Percentiles rank a stretch among this genome's conserved stretches.
Evolutionary conservation across 2,797 vertebrate species (phyloP).

Genomic region (Hippoglossus hippoglossus): DNA sequence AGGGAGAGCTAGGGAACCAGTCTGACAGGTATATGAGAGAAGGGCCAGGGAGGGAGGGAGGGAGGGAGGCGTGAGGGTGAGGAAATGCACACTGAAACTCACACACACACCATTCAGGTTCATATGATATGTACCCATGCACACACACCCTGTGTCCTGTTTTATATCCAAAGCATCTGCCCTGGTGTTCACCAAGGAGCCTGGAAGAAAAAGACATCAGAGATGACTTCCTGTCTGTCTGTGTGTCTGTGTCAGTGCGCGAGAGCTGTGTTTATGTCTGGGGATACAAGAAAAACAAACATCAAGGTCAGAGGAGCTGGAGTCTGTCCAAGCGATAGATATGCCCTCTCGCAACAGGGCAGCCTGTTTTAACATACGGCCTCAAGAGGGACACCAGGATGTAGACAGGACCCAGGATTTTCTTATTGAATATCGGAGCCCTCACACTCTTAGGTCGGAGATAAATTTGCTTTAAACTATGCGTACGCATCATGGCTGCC

Average conservation of each 20-base stretch:
- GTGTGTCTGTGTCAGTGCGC: constrained; percentile 16
- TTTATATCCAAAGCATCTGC: constrained; percentile 32
- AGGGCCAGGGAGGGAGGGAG: constrained; percentile 19
- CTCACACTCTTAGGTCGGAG: not conserved
- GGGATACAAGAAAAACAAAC: constrained; percentile 79
- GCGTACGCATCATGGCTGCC: too few relatives aligned
- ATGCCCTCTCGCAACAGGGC: constrained; percentile 51
- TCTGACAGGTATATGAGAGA: constrained; percentile 64
- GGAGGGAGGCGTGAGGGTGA: constrained; percentile 2
- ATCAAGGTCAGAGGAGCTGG: constrained; percentile 77
- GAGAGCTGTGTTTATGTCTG: constrained; percentile 76
- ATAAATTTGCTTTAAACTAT: too few relatives aligned
- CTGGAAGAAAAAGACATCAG: constrained; percentile 62
- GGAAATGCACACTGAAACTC: constrained; percentile 37
- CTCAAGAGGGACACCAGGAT: constrained; percentile 46
- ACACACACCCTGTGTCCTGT: constrained; percentile 21
- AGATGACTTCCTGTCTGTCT: constrained; percentile 34
- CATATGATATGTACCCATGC: constrained; percentile 30
- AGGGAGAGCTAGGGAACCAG: constrained; percentile 69
- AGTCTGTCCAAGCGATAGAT: constrained; percentile 70
- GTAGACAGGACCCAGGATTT: constrained; percentile 45
- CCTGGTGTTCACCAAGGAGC: constrained; percentile 18
- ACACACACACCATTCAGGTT: constrained; percentile 46
- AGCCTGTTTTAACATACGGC: constrained; percentile 53
- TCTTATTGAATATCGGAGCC: constrained; percentile 36